Conservation (phyloP, 2,797 vertebrate species). For the Myotis daubentonii region DNA sequence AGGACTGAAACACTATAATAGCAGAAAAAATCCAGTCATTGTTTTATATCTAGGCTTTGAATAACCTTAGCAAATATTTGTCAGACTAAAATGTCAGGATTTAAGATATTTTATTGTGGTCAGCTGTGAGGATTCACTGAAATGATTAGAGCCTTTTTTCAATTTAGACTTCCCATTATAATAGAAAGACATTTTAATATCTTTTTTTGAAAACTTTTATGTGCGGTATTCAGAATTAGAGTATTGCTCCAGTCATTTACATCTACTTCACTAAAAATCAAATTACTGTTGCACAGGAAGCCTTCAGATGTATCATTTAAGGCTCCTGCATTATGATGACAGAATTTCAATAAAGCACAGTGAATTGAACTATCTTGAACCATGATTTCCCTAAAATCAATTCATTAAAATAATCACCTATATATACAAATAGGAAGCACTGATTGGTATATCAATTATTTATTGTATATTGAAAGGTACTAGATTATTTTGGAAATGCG, state of each 20-base stretch:
- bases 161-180: neutral
- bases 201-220: neutral
- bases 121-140: neutral
- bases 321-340: neutral
- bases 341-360: neutral
- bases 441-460: neutral
- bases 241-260: neutral
- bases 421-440: neutral
- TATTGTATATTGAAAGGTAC: neutral
- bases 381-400: slow-evolving; percentile 1
- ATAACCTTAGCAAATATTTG: slow-evolving; percentile 43
- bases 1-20: neutral
- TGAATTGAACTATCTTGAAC: neutral
- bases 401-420: neutral
- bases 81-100: slow-evolving; percentile 5
- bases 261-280: neutral
- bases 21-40: slow-evolving; percentile 30
- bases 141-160: neutral
- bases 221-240: neutral
- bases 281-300: neutral
- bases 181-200: slow-evolving; percentile 34
- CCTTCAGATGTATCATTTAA: neutral
- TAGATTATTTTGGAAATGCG: neutral
- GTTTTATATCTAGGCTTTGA: neutral
- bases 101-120: slow-evolving; percentile 18